Conservation (phyloP, 2,113 vertebrate species). For the Salvelinus namaycush region DNA sequence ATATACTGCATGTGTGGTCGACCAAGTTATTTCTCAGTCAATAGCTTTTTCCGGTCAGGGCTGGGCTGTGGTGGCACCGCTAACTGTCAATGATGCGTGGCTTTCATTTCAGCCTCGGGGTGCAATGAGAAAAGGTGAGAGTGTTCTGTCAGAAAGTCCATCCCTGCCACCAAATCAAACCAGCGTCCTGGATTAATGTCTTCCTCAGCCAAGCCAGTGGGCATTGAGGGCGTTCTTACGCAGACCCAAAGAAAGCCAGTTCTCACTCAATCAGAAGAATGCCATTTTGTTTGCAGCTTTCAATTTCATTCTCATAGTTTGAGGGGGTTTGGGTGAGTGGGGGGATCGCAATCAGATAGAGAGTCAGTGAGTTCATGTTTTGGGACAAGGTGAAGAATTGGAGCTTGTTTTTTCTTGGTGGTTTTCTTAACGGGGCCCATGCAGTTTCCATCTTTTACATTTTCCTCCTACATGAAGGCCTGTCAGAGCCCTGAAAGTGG, state of each 20-base stretch:
- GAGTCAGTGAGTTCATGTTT: constrained; percentile 19
- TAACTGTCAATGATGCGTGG: background rate
- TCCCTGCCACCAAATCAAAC: background rate
- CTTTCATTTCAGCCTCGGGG: background rate
- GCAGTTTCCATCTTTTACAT: constrained; percentile 23
- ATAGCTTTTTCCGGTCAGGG: too few species aligned
- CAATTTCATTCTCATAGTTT: background rate
- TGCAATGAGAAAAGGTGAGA: background rate
- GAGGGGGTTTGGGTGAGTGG: background rate
- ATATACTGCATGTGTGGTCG: too few species aligned
- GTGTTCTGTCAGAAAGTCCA: background rate
- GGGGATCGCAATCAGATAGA: background rate
- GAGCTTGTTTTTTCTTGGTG: constrained; percentile 42
- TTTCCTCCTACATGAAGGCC: constrained; percentile 48
- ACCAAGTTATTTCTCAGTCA: too few species aligned
- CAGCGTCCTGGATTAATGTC: background rate
- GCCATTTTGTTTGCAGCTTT: background rate
- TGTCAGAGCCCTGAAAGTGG: constrained; percentile 25
- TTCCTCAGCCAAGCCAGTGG: background rate
- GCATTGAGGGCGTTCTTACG: too few species aligned
- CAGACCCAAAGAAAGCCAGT: background rate
- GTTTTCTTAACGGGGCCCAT: constrained; percentile 38
- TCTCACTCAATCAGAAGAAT: background rate
- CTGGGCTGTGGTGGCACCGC: too few species aligned
- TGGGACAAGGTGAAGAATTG: constrained; percentile 10